A percentile compares a stretch with the other conserved stretches of the same genome.
These are phyloP conservation scores for Chironomus tentans DNA, from an alignment of 2,888 invertebrate species.

Conservation along the genomic window DNA sequence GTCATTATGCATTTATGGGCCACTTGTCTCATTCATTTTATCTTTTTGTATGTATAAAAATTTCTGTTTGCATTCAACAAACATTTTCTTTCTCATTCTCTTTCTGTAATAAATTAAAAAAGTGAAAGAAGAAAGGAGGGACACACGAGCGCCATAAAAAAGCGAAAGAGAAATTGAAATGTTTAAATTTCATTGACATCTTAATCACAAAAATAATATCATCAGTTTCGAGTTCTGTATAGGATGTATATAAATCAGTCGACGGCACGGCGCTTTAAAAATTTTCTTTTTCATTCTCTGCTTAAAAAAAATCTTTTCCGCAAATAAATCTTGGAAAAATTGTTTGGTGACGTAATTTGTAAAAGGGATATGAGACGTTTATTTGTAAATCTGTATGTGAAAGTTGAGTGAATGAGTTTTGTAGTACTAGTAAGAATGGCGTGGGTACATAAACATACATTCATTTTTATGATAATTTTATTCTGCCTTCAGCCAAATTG, in stretches of 20 bases:
- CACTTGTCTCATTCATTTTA: not conserved
- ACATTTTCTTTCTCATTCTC: not conserved
- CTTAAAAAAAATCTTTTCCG: constrained; percentile 14
- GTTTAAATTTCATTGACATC: constrained; percentile 10
- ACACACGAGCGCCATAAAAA: not conserved
- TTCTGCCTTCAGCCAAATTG: constrained; percentile 15
- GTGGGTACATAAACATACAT: not conserved
- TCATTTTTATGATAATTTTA: constrained; percentile 23
- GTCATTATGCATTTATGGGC: no score
- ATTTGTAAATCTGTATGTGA: no score
- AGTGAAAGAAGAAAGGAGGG: not conserved
- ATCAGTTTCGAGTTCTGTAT: not conserved
- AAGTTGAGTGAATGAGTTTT: not conserved
- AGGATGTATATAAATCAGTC: not conserved
- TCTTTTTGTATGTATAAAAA: not conserved
- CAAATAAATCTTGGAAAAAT: constrained; percentile 21
- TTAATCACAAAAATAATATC: not conserved
- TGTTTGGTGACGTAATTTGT: constrained; percentile 7
- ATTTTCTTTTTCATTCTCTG: not conserved
- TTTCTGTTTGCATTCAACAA: not conserved
- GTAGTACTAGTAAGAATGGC: not conserved
- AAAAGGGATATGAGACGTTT: not conserved
- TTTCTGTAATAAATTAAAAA: not conserved
- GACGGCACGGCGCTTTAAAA: not conserved
- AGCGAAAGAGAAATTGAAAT: not conserved